These are phyloP conservation scores for Emydura subglobosa DNA, from an alignment of 2,113 vertebrate species.

Conservation along the genomic window DNA sequence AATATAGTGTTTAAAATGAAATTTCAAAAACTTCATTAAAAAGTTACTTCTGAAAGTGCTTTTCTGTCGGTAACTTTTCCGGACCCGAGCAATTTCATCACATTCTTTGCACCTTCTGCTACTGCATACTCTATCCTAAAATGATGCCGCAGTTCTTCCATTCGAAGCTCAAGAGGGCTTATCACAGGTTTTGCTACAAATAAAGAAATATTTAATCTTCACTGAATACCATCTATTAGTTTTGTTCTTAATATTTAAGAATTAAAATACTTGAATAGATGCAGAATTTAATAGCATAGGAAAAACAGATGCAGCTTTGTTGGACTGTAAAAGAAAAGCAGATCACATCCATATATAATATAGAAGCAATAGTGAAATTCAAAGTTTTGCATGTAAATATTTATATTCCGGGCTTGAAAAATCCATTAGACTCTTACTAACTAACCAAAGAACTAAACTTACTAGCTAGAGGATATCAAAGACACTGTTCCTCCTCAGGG, in stretches of 20 bases:
- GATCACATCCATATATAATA: background rate
- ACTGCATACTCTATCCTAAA: constrained; percentile 98
- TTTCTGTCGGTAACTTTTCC: constrained; percentile 97
- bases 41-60: constrained; percentile 94
- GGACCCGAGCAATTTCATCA: constrained; percentile 97
- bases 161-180: constrained; percentile 96
- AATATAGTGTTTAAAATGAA: constrained; percentile 47
- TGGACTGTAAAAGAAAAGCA: background rate
- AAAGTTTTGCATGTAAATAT: background rate
- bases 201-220: constrained; percentile 23
- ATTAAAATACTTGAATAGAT: constrained; percentile 11
- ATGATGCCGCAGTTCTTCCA: constrained; percentile 98
- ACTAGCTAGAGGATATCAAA: background rate
- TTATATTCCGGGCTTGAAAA: background rate
- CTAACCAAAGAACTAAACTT: background rate
- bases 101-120: constrained; percentile 98
- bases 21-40: constrained; percentile 25
- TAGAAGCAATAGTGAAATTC: background rate
- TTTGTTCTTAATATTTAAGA: constrained; percentile 9
- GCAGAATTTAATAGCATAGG: background rate
- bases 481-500: background rate
- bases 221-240: constrained; percentile 21
- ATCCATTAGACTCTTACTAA: background rate
- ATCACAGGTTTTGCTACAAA: constrained; percentile 93
- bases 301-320: background rate